Conservation (phyloP, 2,113 vertebrate species). For the Cervus canadensis region DNA sequence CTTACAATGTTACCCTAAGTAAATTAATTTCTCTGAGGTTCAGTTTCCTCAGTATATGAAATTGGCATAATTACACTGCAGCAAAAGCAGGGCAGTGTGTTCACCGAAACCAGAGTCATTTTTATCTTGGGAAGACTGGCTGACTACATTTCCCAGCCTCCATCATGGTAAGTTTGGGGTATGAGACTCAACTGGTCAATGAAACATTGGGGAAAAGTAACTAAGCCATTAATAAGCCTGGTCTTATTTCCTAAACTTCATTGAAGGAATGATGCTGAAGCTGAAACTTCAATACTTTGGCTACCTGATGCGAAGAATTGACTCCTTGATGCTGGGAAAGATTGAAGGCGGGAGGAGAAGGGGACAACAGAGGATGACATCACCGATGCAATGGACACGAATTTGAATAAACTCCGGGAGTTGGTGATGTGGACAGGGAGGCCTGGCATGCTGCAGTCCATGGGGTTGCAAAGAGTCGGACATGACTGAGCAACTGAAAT, state of each 20-base stretch:
- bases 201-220: background rate
- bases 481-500: background rate
- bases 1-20: background rate
- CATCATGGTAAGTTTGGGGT: background rate
- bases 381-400: rapidly evolving
- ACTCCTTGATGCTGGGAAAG: background rate
- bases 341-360: background rate
- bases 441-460: rapidly evolving
- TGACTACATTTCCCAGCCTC: background rate
- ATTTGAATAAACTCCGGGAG: background rate
- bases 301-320: background rate
- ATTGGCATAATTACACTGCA: background rate
- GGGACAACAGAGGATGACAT: background rate
- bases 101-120: background rate
- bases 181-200: background rate
- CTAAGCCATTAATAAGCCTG: background rate
- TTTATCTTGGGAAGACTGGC: background rate
- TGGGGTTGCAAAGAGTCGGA: rapidly evolving
- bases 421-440: background rate
- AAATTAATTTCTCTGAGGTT: background rate
- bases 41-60: background rate
- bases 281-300: background rate
- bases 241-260: background rate
- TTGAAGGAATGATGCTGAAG: background rate
- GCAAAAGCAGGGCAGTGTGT: background rate